Evolutionary conservation across 1,140 invertebrate species (phyloP).

Genomic region (Drosophila athabasca): DNA sequence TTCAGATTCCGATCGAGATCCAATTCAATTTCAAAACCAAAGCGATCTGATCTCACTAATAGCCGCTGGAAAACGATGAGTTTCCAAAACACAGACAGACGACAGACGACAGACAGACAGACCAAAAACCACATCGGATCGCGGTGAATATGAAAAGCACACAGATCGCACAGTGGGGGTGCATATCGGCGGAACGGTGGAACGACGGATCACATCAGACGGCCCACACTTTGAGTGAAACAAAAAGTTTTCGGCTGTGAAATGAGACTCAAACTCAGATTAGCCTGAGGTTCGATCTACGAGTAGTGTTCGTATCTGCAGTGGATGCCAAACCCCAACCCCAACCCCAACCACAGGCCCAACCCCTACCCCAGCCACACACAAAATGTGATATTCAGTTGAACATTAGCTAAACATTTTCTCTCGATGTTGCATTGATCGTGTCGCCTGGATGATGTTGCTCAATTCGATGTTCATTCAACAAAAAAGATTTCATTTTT

Average conservation of each 20-base stretch:
- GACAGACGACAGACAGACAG: conserved; percentile 24
- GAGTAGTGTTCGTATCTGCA: conserved; percentile 33
- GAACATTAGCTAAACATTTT: conserved; percentile 56
- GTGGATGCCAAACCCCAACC: conserved; percentile 19
- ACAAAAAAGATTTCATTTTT: conserved; percentile 40
- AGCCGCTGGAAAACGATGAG: conserved; percentile 76
- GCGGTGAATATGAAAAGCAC: conserved; percentile 79
- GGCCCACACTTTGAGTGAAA: conserved; percentile 57
- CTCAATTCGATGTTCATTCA: conserved; percentile 66
- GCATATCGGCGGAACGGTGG: conserved; percentile 21
- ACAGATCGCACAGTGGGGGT: conserved; percentile 74
- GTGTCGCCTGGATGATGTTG: conserved; percentile 61
- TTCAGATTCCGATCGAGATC: conserved; percentile 28
- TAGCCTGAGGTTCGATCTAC: conserved; percentile 13
- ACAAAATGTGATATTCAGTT: conserved; percentile 36
- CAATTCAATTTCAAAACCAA: conserved; percentile 43
- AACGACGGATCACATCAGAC: conserved; percentile 21
- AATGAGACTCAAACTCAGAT: conserved; percentile 21
- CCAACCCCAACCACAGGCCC: no score
- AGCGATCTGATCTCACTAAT: conserved; percentile 51
- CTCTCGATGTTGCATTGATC: conserved; percentile 36
- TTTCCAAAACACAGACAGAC: conserved; percentile 59
- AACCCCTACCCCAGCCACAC: not conserved
- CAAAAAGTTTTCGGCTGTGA: conserved; percentile 36
- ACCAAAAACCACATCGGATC: conserved; percentile 31